Evolutionary conservation across 2,797 vertebrate species (phyloP).

Genomic region (Myotis findleyi): DNA sequence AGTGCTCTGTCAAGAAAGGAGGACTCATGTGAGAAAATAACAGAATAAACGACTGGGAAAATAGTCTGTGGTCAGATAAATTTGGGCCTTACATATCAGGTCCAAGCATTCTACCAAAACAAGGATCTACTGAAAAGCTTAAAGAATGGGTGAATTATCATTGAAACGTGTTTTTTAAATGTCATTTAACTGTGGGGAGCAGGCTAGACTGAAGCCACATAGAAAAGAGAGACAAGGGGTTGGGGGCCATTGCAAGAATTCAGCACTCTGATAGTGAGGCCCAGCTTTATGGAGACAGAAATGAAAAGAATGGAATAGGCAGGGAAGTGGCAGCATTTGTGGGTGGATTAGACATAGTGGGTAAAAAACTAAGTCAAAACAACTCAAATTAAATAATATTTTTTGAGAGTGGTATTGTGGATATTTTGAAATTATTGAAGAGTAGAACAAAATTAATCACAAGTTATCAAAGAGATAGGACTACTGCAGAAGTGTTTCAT

Average conservation of each 20-base stretch:
- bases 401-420: neutral
- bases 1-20: neutral
- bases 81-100: neutral
- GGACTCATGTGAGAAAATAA: neutral
- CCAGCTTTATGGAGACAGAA: neutral
- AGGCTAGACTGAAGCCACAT: neutral
- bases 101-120: neutral
- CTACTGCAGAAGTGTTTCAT: neutral
- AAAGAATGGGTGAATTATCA: neutral
- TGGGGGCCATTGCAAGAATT: neutral
- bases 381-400: neutral
- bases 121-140: neutral
- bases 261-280: neutral
- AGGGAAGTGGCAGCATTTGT: neutral
- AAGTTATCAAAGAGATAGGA: conserved; percentile 28
- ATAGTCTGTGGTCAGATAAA: neutral
- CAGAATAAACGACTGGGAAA: neutral
- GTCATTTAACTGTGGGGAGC: neutral
- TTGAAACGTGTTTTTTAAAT: conserved; percentile 13
- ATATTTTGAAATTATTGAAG: neutral
- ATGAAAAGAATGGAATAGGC: neutral
- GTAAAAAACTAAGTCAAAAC: neutral
- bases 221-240: neutral
- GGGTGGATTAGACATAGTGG: neutral
- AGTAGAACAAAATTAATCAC: neutral